Conservation (phyloP, 2,888 invertebrate species). For the Junonia oenone region DNA sequence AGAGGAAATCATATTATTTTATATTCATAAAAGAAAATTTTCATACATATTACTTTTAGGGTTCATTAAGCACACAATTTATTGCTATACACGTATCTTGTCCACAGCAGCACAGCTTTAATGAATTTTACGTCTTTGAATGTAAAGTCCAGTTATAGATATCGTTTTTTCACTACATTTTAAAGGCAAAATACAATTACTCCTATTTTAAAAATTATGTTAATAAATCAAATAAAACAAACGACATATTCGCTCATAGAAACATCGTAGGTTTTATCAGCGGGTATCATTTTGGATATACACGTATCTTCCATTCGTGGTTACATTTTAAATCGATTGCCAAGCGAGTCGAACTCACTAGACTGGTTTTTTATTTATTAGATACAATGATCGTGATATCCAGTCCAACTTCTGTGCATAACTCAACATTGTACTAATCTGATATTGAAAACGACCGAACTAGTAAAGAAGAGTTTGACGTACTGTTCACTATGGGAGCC, state of each 20-base stretch:
- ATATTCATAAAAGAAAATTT: constrained; percentile 40
- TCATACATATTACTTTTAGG: constrained; percentile 50
- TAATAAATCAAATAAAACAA: no score
- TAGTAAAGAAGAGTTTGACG: constrained; percentile 27
- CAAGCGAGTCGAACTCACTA: constrained; percentile 6
- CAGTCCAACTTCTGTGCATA: constrained; percentile 23
- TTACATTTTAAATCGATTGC: neutral
- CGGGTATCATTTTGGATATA: neutral
- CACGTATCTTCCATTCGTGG: constrained; percentile 3
- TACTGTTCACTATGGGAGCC: constrained; percentile 22
- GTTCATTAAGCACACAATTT: constrained; percentile 54
- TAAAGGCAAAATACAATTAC: no score
- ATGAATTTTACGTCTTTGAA: constrained; percentile 31
- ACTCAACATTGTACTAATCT: constrained; percentile 27
- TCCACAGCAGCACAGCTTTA: constrained; percentile 46
- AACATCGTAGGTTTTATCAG: neutral
- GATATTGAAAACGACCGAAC: constrained; percentile 29
- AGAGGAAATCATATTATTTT: constrained; percentile 26
- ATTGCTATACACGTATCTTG: constrained; percentile 39
- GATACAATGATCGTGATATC: constrained; percentile 24
- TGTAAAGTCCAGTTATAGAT: neutral
- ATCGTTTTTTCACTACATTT: neutral
- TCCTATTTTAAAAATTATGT: no score
- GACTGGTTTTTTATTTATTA: constrained; percentile 23
- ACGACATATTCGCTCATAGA: no score